phyloP scores from a whole-genome alignment of 2,797 vertebrate genomes.

The Pseudochromis fuscus region DNA sequence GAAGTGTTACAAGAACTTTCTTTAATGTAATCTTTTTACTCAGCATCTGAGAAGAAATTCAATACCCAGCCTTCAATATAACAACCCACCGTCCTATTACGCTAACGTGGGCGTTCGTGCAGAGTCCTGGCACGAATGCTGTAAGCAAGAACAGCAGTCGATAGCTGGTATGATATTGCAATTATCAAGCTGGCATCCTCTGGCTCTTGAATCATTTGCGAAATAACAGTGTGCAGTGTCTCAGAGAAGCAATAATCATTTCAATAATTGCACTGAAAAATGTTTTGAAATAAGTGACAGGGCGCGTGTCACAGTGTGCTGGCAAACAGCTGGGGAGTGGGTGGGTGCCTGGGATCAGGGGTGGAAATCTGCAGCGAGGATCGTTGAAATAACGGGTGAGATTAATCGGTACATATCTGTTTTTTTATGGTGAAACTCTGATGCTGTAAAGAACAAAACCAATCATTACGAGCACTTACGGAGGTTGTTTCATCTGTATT shows the following conservation, averaged over 20 bases:
- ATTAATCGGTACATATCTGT: not conserved
- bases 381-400: slow-evolving; percentile 24
- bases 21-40: slow-evolving; percentile 32
- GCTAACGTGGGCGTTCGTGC: slow-evolving; percentile 33
- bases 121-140: slow-evolving; percentile 30
- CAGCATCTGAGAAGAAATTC: slow-evolving; percentile 18
- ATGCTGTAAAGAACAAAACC: not conserved
- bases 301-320: slow-evolving; percentile 31
- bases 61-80: slow-evolving; percentile 7
- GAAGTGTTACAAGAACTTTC: not conserved
- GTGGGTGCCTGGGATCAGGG: slow-evolving; percentile 32
- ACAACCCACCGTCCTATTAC: slow-evolving; percentile 32
- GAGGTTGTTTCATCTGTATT: no score
- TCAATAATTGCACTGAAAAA: slow-evolving; percentile 37
- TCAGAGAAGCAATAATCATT: slow-evolving; percentile 48
- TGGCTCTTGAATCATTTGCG: slow-evolving; percentile 33
- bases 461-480: no score
- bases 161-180: slow-evolving; percentile 46
- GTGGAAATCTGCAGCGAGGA: not conserved
- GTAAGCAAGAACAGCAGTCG: slow-evolving; percentile 39
- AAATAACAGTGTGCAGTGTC: slow-evolving; percentile 26
- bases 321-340: slow-evolving; percentile 63
- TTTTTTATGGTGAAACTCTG: slow-evolving; percentile 6
- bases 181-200: slow-evolving; percentile 46
- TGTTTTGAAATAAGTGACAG: slow-evolving; percentile 47